Evolutionary conservation across 2,888 invertebrate genomes (phyloP).

Genomic region (Agrotis ipsilon): DNA sequence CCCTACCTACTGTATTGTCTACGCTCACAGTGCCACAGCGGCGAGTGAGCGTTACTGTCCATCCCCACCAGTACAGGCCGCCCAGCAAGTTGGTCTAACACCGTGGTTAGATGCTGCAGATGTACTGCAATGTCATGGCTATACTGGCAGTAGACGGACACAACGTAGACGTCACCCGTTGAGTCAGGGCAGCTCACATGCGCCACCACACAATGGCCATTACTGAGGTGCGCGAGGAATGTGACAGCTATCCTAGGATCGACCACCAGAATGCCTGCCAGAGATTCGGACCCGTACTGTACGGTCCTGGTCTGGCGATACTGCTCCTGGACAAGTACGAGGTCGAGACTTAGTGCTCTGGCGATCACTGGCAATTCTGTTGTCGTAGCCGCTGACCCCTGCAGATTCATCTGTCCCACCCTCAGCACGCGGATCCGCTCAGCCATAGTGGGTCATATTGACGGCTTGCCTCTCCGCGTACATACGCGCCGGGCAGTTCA

Average conservation of each 20-base stretch:
- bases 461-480: conserved; percentile 49
- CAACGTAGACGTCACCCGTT: not conserved
- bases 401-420: conserved; percentile 62
- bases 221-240: not conserved
- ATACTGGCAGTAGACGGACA: conserved; percentile 17
- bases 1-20: conserved; percentile 52
- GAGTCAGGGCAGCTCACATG: not conserved
- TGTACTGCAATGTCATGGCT: not conserved
- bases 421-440: not conserved
- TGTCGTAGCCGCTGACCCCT: conserved; percentile 52
- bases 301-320: conserved; percentile 18
- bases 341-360: conserved; percentile 40
- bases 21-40: conserved; percentile 54
- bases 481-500: conserved; percentile 45
- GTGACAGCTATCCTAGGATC: not conserved
- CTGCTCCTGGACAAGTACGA: conserved; percentile 64
- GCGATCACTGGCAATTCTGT: conserved; percentile 52
- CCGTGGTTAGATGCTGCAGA: conserved; percentile 27
- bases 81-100: conserved; percentile 41
- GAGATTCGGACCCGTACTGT: not conserved
- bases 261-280: not conserved
- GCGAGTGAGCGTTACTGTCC: conserved; percentile 66
- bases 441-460: conserved; percentile 37
- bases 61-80: conserved; percentile 43
- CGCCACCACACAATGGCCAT: conserved; percentile 8